A percentile compares a stretch with the other conserved stretches of the same genome.
phyloP scores from a whole-genome alignment of 2,888 invertebrate genomes.

The Resseliella maxima region DNA sequence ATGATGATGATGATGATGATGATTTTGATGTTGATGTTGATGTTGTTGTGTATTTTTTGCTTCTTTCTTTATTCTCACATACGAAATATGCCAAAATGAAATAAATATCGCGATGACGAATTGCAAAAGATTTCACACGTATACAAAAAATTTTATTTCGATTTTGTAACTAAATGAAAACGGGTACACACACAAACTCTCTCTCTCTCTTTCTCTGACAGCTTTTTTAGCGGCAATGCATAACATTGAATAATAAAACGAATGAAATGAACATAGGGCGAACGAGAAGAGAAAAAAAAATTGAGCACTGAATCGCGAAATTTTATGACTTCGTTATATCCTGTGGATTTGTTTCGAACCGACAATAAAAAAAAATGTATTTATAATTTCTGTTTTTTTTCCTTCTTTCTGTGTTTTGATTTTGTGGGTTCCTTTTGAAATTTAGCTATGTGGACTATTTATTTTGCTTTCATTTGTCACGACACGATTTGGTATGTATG shows the following conservation, averaged over 20 bases:
- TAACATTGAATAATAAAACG: too few relatives aligned
- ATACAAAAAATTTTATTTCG: not conserved
- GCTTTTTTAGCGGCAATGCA: slow-evolving; percentile 1
- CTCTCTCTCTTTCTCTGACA: too few relatives aligned
- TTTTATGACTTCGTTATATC: slow-evolving; percentile 1
- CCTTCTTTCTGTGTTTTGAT: not conserved
- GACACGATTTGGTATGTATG: not conserved
- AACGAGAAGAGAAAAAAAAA: not conserved
- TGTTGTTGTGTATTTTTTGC: too few relatives aligned
- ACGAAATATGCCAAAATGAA: not conserved
- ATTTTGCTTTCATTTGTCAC: slow-evolving; percentile 24
- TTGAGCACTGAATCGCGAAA: not conserved
- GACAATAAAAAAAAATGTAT: not conserved
- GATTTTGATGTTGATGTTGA: too few relatives aligned
- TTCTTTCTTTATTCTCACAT: not conserved
- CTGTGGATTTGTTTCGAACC: slow-evolving; percentile 7
- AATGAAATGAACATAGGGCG: not conserved
- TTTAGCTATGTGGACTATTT: slow-evolving; percentile 9
- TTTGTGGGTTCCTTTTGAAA: too few relatives aligned
- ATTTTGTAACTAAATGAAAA: too few relatives aligned
- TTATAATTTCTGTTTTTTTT: not conserved
- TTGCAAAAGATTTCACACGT: slow-evolving; percentile 22
- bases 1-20: too few relatives aligned
- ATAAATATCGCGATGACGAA: not conserved
- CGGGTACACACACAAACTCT: too few relatives aligned